phyloP scores from a whole-genome alignment of 2,113 vertebrate genomes.

The Columba livia region DNA sequence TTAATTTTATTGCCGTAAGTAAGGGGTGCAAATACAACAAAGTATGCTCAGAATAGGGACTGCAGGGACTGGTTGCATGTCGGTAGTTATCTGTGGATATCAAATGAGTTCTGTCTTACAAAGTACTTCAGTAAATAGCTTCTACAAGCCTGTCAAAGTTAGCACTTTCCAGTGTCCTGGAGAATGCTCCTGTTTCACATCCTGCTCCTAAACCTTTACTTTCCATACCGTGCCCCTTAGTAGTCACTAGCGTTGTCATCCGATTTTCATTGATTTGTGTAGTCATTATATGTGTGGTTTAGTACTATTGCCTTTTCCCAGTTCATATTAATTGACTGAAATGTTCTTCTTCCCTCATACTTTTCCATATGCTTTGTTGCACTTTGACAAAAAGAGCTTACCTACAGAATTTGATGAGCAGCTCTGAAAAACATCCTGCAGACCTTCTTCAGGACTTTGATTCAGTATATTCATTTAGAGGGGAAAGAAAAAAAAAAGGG shows the following conservation, averaged over 20 bases:
- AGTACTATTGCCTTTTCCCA: neutral
- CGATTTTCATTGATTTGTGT: neutral
- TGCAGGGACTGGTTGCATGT: neutral
- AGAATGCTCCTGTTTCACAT: neutral
- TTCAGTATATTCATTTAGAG: neutral
- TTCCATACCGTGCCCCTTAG: neutral
- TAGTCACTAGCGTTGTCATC: neutral
- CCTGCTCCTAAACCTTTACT: neutral
- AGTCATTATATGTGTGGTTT: neutral
- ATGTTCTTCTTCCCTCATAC: neutral
- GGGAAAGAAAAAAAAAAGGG: neutral
- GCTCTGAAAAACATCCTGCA: neutral
- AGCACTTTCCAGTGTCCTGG: neutral
- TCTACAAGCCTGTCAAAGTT: neutral
- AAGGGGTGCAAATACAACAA: neutral
- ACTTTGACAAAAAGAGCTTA: neutral
- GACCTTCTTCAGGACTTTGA: neutral
- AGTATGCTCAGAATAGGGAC: neutral
- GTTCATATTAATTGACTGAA: neutral
- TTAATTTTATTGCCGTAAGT: neutral
- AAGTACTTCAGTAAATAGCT: neutral
- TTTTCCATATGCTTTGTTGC: neutral
- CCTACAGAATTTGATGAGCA: neutral
- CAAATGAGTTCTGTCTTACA: neutral
- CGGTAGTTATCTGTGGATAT: neutral